These are phyloP conservation scores for Sarcophilus harrisii DNA, from an alignment of 2,797 vertebrate species.

Conservation along the genomic window DNA sequence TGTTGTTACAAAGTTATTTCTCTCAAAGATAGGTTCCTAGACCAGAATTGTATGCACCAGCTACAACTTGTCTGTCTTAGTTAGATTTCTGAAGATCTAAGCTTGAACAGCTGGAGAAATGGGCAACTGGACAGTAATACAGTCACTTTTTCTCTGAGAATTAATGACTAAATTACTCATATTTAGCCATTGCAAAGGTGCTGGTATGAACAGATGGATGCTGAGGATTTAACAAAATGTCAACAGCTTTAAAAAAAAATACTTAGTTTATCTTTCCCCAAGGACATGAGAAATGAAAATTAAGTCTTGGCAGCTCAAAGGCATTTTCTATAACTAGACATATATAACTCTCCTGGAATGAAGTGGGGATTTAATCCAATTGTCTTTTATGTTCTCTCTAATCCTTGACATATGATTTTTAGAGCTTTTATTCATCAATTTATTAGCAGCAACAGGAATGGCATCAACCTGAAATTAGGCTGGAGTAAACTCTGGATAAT, in stretches of 20 bases:
- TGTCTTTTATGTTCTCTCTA: slow-evolving; percentile 71
- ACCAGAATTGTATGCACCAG: slow-evolving; percentile 51
- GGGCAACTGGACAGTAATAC: slow-evolving; percentile 65
- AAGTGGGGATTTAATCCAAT: slow-evolving; percentile 68
- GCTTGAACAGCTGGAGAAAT: slow-evolving; percentile 81
- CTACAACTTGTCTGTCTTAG: slow-evolving; percentile 69
- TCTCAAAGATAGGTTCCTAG: slow-evolving; percentile 30
- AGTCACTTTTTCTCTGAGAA: slow-evolving; percentile 78
- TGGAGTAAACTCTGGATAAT: too few species aligned
- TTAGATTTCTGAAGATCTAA: slow-evolving; percentile 76
- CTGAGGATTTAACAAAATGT: slow-evolving; percentile 79
- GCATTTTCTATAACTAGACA: slow-evolving; percentile 75
- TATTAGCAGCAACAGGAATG: slow-evolving; percentile 9
- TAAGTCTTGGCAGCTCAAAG: slow-evolving; percentile 67
- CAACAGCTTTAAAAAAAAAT: slow-evolving; percentile 63
- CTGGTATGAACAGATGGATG: slow-evolving; percentile 74
- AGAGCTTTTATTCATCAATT: slow-evolving; percentile 30
- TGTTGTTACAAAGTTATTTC: not conserved
- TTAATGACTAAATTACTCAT: slow-evolving; percentile 70
- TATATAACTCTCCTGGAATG: slow-evolving; percentile 67
- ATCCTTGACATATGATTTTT: slow-evolving; percentile 44
- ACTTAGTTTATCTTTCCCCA: slow-evolving; percentile 62
- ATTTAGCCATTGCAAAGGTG: slow-evolving; percentile 76
- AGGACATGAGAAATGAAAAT: slow-evolving; percentile 73
- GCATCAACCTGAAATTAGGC: not conserved